A percentile compares a stretch with the other conserved stretches of the same genome.
These are phyloP conservation scores for Drosophila pseudoananassae DNA, from an alignment of 1,140 invertebrate species.

Conservation along the genomic window DNA sequence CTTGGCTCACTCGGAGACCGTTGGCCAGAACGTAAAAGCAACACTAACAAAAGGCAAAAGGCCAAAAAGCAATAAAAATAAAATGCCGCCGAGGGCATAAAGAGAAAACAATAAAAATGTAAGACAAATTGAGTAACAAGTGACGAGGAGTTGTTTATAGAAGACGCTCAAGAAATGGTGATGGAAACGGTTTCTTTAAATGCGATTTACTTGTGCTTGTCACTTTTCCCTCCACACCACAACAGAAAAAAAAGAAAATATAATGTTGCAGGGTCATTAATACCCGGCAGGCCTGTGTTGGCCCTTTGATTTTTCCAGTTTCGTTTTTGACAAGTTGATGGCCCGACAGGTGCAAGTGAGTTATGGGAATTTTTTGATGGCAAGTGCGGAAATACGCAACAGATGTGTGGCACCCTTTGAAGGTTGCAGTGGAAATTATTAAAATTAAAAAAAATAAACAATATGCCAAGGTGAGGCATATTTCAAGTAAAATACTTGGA, in stretches of 20 bases:
- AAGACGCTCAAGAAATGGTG: slow-evolving; percentile 5
- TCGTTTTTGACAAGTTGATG: slow-evolving; percentile 45
- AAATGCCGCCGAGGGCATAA: slow-evolving; percentile 44
- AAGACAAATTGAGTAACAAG: slow-evolving; percentile 78
- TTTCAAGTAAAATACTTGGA: background rate
- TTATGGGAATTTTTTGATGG: slow-evolving; percentile 42
- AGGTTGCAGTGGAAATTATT: background rate
- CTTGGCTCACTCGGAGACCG: slow-evolving; percentile 47
- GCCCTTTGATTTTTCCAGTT: slow-evolving; percentile 45
- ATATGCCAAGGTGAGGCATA: background rate
- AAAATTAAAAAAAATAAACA: background rate
- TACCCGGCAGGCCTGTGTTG: slow-evolving; percentile 2
- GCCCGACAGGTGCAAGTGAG: slow-evolving; percentile 43
- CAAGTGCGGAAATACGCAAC: slow-evolving; percentile 41
- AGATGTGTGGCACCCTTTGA: slow-evolving; percentile 8
- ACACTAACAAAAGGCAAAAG: slow-evolving; percentile 26
- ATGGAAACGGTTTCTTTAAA: slow-evolving; percentile 18
- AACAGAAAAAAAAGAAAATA: background rate
- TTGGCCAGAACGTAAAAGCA: slow-evolving; percentile 42
- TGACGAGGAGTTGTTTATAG: slow-evolving; percentile 48
- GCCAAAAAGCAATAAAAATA: slow-evolving; percentile 34
- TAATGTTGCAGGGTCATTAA: slow-evolving; percentile 47
- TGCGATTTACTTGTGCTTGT: slow-evolving; percentile 13
- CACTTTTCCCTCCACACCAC: slow-evolving; percentile 12
- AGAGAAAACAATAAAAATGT: slow-evolving; percentile 66